Evolutionary conservation across 2,113 vertebrate species (phyloP), one percentile per base, ranked within the genome.

Genomic region (Trinectes maculatus): DNA sequence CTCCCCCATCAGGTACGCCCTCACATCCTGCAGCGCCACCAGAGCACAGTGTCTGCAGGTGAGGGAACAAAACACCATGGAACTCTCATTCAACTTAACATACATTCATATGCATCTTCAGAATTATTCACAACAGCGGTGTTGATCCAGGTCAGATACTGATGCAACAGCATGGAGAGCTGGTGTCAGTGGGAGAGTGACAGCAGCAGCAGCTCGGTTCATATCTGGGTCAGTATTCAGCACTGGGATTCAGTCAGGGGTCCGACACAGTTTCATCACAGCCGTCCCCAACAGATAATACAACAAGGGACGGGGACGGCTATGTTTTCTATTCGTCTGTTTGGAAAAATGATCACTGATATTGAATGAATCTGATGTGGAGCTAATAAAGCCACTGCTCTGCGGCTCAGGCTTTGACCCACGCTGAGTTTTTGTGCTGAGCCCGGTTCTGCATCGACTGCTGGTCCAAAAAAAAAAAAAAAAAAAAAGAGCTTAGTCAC

Each of bases 21-120:
- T 97, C 52, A 99, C 96, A 0, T 99, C 98, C 47, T 95, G 75
- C 48, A 99, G 90, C 0, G 98, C 98, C 37, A 97, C 95, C 61
- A 98, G 83, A 43, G 98, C 98, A 88, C 97, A 99, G 12, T 90
- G 95, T 51, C 98, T 99, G 89, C 46, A 39, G 54, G 65, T 47
- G 18, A 58, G 11, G 63, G 47, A n/a, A 76, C 26, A 43, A 25
- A 71, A 29, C 47, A 15, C 7, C 4, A 9, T 6, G 39, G 31
- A 29, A 31, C n/a, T 42, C 33, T 15, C n/a, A 48, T 34, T 28
- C 12, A 58, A 3, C 11, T 3, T 56, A 25, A 40, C 10, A 2
- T 6, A 24, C 15, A 46, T 4, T 10, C n/a, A n/a, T n/a, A n/a
- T n/a, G n/a, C n/a, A n/a, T n/a, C n/a, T 18, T 52, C 21, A 12